Conservation (phyloP, 2,113 vertebrate species). For the Columba janthina region DNA sequence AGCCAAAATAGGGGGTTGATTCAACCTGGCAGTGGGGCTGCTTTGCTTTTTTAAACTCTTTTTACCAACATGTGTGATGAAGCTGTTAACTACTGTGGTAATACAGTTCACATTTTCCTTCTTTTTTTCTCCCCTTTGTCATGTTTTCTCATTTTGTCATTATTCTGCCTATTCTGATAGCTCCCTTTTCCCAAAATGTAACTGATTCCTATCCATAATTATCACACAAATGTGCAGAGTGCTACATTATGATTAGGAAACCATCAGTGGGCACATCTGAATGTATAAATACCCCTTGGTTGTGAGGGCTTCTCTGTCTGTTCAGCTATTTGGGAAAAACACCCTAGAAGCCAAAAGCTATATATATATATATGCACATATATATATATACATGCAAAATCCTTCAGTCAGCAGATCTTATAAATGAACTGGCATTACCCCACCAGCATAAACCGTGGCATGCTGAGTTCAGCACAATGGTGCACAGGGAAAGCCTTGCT, state of each 20-base stretch:
- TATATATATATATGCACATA: not conserved
- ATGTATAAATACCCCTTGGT: not conserved
- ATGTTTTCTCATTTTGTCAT: not conserved
- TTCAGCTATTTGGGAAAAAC: conserved; percentile 37
- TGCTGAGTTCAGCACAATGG: not conserved
- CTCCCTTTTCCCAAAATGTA: conserved; percentile 1
- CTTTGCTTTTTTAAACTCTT: not conserved
- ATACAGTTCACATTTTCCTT: not conserved
- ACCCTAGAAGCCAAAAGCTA: conserved; percentile 42
- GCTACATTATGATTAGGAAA: not conserved
- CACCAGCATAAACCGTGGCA: not conserved
- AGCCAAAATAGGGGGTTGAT: not conserved
- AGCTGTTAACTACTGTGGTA: not conserved
- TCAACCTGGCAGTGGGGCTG: not conserved
- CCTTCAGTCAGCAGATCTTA: conserved; percentile 32
- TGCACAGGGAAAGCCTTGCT: not conserved
- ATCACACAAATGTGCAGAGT: conserved; percentile 6
- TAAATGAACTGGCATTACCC: not conserved
- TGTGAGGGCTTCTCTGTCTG: conserved; percentile 31
- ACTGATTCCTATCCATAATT: conserved; percentile 3
- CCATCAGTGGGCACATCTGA: conserved; percentile 6
- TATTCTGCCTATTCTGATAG: not conserved
- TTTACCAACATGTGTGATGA: not conserved
- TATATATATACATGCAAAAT: not conserved
- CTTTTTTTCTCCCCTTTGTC: not conserved